Conservation (phyloP, 2,888 invertebrate genomes). For the Carcina quercana region DNA sequence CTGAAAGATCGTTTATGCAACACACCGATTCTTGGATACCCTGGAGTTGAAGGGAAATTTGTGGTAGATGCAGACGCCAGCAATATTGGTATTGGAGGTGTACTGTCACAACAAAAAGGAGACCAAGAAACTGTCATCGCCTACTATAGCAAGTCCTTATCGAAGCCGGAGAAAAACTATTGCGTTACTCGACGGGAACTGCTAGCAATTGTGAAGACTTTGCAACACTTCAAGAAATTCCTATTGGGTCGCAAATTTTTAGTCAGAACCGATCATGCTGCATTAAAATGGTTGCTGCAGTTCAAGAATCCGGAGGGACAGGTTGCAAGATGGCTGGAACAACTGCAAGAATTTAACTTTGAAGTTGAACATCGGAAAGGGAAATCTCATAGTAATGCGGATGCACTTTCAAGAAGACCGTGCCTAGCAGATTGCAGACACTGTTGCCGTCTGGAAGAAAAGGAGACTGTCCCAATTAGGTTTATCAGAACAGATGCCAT, state of each 20-base stretch:
- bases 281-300: constrained; percentile 6
- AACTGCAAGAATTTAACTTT: constrained; percentile 10
- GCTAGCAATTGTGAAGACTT: constrained; percentile 10
- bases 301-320: constrained; percentile 10
- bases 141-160: constrained; percentile 6
- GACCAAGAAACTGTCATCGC: constrained; percentile 13
- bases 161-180: constrained; percentile 8
- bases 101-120: constrained; percentile 6
- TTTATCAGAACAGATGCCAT: no score
- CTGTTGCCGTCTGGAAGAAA: no score
- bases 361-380: constrained; percentile 10
- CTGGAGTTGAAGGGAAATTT: constrained; percentile 12
- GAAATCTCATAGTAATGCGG: constrained; percentile 7
- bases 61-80: constrained; percentile 14
- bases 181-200: constrained; percentile 10
- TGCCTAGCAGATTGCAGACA: no score
- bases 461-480: no score
- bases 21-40: constrained; percentile 13
- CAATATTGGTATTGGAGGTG: constrained; percentile 12
- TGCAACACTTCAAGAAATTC: constrained; percentile 13
- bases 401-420: constrained; percentile 3
- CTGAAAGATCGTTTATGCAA: constrained; percentile 11
- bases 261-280: constrained; percentile 4
- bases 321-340: constrained; percentile 12
- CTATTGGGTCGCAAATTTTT: constrained; percentile 9